phyloP scores from a whole-genome alignment of 2,113 vertebrate genomes.

The Gallinago paraguaiae region DNA sequence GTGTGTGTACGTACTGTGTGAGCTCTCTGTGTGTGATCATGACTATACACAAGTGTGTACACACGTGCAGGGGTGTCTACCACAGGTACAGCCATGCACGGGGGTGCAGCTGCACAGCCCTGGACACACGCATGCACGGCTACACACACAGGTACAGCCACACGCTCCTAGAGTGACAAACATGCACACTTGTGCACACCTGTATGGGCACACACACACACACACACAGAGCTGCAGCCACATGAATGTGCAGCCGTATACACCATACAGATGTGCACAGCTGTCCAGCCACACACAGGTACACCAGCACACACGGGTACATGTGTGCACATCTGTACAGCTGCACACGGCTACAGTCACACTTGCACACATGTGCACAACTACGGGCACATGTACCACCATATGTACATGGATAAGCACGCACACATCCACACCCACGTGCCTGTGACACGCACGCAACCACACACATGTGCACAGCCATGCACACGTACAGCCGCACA shows the following conservation, averaged over 20 bases:
- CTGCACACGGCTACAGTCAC: not conserved
- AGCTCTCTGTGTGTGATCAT: not conserved
- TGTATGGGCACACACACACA: accelerated
- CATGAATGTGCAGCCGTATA: not conserved
- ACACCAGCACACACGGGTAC: not conserved
- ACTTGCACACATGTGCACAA: not conserved
- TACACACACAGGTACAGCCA: not conserved
- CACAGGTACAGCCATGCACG: not conserved
- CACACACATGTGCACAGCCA: not conserved
- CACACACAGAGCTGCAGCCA: not conserved
- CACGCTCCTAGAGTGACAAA: not conserved
- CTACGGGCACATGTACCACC: not conserved
- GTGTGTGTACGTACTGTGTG: not conserved
- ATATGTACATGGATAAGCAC: accelerated
- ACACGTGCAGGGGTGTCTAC: not conserved
- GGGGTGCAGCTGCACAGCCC: too few relatives aligned
- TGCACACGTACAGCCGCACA: not conserved
- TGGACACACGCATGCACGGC: not conserved
- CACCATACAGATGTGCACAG: too few relatives aligned
- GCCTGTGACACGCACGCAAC: too few relatives aligned
- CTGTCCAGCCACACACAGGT: not conserved
- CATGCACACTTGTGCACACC: too few relatives aligned
- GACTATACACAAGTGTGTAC: not conserved
- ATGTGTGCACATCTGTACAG: too few relatives aligned
- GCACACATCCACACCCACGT: not conserved